Evolutionary conservation across 2,888 invertebrate species (phyloP), one percentile per base, ranked within the genome.

Genomic region (Chrysopilus asiliformis): DNA sequence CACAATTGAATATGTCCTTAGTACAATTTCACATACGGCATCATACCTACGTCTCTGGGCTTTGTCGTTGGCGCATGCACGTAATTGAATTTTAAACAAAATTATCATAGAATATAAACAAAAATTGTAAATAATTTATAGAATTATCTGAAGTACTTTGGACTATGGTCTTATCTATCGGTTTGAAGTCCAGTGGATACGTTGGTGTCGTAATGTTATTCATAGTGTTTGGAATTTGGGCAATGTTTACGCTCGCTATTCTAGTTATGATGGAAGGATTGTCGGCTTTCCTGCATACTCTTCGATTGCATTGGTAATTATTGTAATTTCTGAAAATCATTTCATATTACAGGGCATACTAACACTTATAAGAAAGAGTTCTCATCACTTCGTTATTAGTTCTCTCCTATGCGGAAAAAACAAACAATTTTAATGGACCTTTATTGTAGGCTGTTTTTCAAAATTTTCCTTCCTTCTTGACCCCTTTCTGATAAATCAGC

Each of bases 221-320:
- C 67, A 62, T 79, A 14, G 71, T 90, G 26, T 99, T 98, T 67
- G 79, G 75, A 39, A 76, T 80, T 54, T 98, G 97, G 91, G 79
- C 86, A 33, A 68, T 73, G 19, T 76, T 97, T 45, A 97, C 98
- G 1, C 70, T 98, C 29, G 84, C 85, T 51, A 94, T 98, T 59
- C 74, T 99, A 42, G 86, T 98, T 45, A 73, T 97, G 54, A 99
- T 99, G 91, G 98, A 99, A 68, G 98, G 98, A 4, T 72, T 98
- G 10, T 97, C 95, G 9, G 98, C 98, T 27, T 98, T 99, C 71
- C 70, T 98, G 49, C 98, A 98, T 62, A 95, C 97, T 1, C 73
- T 98, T 50, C 89, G 98, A 71, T 73, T 95, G 55, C 95, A 95
- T 66, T 95, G 95, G 94, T 90, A 60, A 60, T 64, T 47, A 40